These are phyloP conservation scores for Notolabrus celidotus DNA, from an alignment of 2,797 vertebrate species.

Conservation along the genomic window DNA sequence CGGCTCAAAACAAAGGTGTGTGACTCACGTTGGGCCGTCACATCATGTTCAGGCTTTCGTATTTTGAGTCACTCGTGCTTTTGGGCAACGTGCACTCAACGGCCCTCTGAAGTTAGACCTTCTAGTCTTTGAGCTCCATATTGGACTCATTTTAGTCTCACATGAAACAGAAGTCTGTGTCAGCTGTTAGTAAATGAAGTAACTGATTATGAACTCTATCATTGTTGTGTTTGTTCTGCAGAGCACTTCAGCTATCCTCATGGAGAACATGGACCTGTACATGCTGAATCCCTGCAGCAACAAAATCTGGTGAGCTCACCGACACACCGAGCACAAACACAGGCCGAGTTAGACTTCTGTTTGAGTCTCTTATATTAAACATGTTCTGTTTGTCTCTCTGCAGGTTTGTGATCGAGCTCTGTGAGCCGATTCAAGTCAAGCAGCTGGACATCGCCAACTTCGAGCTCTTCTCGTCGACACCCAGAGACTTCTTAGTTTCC, in stretches of 20 bases:
- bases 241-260: constrained; percentile 98
- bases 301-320: constrained; percentile 93
- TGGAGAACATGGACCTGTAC: constrained; percentile 99
- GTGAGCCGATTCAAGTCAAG: constrained; percentile 98
- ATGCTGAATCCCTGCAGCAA: constrained; percentile 99
- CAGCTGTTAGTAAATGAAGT: no score
- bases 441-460: constrained; percentile 99
- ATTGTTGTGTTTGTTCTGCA: constrained; percentile 56
- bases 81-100: no score
- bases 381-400: neutral
- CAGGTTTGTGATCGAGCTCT: constrained; percentile 93
- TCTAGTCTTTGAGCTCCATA: no score
- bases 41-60: no score
- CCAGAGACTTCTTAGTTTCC: constrained; percentile 97
- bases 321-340: neutral
- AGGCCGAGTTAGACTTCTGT: neutral
- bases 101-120: no score
- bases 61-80: no score
- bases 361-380: neutral
- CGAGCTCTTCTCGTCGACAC: constrained; percentile 98
- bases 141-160: no score
- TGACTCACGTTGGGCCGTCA: no score
- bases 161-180: no score
- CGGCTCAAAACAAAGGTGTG: no score
- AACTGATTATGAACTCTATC: neutral